phyloP scores from a whole-genome alignment of 2,888 invertebrate genomes.

The Rutpela maculata region DNA sequence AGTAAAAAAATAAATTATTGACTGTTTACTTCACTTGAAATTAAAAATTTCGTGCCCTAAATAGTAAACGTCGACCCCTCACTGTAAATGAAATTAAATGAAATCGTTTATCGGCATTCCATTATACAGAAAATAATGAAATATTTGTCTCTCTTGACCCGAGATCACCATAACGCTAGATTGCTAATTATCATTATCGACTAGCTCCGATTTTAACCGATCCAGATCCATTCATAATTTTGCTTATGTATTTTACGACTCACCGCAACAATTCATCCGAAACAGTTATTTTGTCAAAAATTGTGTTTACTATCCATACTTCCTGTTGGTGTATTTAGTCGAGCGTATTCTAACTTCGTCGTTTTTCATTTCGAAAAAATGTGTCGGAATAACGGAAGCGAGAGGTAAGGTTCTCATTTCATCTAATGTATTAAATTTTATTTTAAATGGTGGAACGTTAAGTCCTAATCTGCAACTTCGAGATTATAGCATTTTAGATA shows the following conservation, averaged over 20 bases:
- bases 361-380: conserved; percentile 9
- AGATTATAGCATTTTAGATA: neutral
- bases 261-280: conserved; percentile 52
- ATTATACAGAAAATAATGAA: conserved; percentile 43
- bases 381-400: neutral
- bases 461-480: neutral
- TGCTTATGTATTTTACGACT: conserved; percentile 41
- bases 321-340: conserved; percentile 50
- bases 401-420: neutral
- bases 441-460: neutral
- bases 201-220: conserved; percentile 35
- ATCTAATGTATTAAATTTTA: neutral
- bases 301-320: conserved; percentile 58
- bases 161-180: conserved; percentile 45
- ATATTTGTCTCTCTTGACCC: conserved; percentile 44
- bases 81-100: conserved; percentile 33
- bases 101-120: conserved; percentile 31
- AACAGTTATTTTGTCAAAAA: conserved; percentile 57
- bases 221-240: conserved; percentile 42
- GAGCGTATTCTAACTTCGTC: conserved; percentile 13
- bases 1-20: neutral
- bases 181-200: conserved; percentile 44
- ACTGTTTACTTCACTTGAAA: conserved; percentile 3
- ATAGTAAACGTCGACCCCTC: conserved; percentile 45
- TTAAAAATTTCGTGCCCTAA: conserved; percentile 35